Evolutionary conservation across 92 coral and sea anemone genomes (phyloP).

Genomic region (Plumapathes pennacea): DNA sequence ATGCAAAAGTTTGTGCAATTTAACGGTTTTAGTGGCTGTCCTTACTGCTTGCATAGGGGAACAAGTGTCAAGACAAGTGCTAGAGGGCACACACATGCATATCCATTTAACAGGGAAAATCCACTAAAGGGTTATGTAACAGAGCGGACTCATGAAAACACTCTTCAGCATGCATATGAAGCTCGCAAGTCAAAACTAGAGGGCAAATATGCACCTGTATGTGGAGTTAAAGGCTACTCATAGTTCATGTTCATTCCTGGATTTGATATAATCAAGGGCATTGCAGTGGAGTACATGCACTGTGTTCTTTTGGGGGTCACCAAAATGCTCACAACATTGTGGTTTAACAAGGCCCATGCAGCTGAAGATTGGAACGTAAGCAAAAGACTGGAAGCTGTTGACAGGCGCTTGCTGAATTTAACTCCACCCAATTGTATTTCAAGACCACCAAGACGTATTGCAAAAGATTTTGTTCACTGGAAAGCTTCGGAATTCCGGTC

Average conservation of each 20-base stretch:
- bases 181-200: conserved; percentile 44
- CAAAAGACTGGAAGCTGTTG: conserved; percentile 39
- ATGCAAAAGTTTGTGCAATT: conserved; percentile 52
- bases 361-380: conserved; percentile 43
- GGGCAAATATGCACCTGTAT: conserved; percentile 35
- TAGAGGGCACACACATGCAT: conserved; percentile 41
- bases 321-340: conserved; percentile 55
- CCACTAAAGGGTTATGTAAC: conserved; percentile 35
- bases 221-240: conserved; percentile 65
- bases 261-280: conserved; percentile 58
- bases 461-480: conserved; percentile 45
- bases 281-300: conserved; percentile 70
- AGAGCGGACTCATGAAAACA: conserved; percentile 41
- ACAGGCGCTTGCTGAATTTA: conserved; percentile 34
- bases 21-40: conserved; percentile 67
- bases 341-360: conserved; percentile 59
- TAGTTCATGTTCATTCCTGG: conserved; percentile 68
- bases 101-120: conserved; percentile 45
- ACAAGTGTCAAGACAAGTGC: conserved; percentile 35
- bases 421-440: conserved; percentile 67
- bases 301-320: conserved; percentile 57
- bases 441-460: conserved; percentile 53
- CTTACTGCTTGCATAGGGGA: conserved; percentile 49
- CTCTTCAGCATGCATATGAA: conserved; percentile 44
- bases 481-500: conserved; percentile 73